These are phyloP conservation scores for Mormyrus proboscirostris DNA, from an alignment of 2,797 vertebrate genomes.

Conservation along the genomic window DNA sequence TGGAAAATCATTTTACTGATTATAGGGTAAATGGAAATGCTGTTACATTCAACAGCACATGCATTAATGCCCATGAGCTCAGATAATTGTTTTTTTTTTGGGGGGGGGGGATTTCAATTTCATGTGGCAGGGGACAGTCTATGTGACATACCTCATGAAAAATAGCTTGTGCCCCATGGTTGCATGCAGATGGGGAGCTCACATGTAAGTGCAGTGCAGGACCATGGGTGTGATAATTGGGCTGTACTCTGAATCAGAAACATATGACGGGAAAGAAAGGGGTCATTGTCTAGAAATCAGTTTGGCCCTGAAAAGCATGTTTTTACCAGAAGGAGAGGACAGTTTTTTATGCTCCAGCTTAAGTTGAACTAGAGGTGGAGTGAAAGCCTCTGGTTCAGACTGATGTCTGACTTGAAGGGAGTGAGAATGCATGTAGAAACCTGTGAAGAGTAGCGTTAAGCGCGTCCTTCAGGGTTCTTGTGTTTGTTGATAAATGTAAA, in stretches of 20 bases:
- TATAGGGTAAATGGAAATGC: background rate
- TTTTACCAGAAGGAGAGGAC: background rate
- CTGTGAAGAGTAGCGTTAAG: background rate
- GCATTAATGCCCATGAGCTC: background rate
- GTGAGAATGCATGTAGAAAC: background rate
- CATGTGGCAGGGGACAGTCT: background rate
- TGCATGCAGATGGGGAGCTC: background rate
- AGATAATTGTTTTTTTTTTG: background rate
- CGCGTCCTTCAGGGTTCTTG: background rate
- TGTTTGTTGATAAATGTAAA: background rate
- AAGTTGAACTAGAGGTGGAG: background rate
- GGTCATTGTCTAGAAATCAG: conserved; percentile 4
- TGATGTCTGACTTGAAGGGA: conserved; percentile 11
- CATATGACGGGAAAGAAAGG: conserved; percentile 1
- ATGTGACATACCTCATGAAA: background rate
- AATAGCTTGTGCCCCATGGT: background rate
- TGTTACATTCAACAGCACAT: background rate
- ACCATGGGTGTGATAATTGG: conserved; percentile 6
- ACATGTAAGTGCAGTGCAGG: background rate
- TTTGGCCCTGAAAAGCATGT: background rate
- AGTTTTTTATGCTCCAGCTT: background rate
- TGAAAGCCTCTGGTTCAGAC: background rate
- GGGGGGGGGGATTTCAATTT: background rate
- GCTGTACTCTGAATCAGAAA: conserved; percentile 5
- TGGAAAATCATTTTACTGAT: background rate